phyloP scores from a whole-genome alignment of 2,888 invertebrate species.

The Brachylomia viminalis region DNA sequence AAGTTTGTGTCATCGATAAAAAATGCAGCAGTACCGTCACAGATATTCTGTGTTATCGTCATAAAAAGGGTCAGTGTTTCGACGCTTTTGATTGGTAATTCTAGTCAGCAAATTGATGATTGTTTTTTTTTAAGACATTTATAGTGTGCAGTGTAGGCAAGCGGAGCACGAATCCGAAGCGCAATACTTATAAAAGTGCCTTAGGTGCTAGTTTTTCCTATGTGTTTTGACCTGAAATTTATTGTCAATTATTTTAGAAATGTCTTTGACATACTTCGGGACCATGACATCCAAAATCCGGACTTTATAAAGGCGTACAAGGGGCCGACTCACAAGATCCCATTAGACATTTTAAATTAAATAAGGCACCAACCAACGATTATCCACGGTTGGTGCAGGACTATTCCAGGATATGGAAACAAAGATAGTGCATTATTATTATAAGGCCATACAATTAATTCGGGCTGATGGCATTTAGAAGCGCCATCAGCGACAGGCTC shows the following conservation, averaged over 20 bases:
- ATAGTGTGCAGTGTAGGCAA: neutral
- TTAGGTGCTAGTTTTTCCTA: neutral
- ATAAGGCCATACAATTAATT: neutral
- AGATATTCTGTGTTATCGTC: neutral
- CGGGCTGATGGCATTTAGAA: neutral
- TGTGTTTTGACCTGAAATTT: neutral
- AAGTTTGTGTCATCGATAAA: constrained; percentile 24
- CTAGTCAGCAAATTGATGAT: neutral
- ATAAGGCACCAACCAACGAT: neutral
- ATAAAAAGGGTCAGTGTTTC: neutral
- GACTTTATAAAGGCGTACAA: neutral
- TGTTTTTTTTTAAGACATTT: neutral
- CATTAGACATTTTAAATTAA: neutral
- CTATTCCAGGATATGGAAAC: neutral
- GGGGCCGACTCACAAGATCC: neutral
- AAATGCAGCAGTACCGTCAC: constrained; percentile 44
- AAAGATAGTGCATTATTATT: neutral
- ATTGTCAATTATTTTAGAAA: neutral
- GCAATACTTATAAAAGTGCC: too few relatives aligned
- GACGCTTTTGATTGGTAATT: neutral
- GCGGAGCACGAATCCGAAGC: neutral
- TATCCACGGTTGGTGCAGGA: neutral
- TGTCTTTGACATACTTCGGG: neutral
- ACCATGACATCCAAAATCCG: neutral
- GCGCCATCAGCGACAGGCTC: neutral